Percentiles rank a stretch among this genome's conserved stretches.
Conservation (phyloP, 2,888 invertebrate species). For the Meandrusa payeni region DNA sequence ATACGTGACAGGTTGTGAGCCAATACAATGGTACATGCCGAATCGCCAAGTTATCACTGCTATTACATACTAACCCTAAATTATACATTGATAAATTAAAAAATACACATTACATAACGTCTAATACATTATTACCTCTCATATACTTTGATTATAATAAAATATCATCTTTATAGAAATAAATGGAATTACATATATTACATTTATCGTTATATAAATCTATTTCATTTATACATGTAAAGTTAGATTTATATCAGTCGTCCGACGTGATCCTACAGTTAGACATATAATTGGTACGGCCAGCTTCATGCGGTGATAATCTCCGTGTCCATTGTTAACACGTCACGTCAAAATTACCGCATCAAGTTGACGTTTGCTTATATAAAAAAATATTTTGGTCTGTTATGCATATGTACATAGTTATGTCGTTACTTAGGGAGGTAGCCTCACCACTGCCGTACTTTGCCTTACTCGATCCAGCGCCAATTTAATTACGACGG, state of each 20-base stretch:
- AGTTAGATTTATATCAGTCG: conserved; percentile 18
- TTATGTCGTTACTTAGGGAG: background rate
- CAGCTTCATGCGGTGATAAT: background rate
- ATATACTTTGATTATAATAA: conserved; percentile 26
- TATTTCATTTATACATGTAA: conserved; percentile 19
- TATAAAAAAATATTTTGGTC: conserved; percentile 21
- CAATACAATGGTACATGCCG: no score
- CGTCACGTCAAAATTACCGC: background rate
- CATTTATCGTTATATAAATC: conserved; percentile 16
- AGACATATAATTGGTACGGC: no score
- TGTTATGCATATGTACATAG: conserved; percentile 20
- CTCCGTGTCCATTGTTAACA: no score
- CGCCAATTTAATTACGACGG: no score
- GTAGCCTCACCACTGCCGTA: conserved; percentile 5
- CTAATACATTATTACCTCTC: no score
- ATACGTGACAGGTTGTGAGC: no score
- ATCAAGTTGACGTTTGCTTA: conserved; percentile 6
- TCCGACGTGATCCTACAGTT: no score
- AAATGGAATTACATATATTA: conserved; percentile 26
- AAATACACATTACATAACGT: no score
- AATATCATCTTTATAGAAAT: conserved; percentile 25
- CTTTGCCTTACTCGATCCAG: no score
- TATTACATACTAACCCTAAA: no score
- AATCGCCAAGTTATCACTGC: no score
- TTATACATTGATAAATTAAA: no score